These are phyloP conservation scores for Masticophis lateralis DNA, from an alignment of 2,797 vertebrate genomes.

Conservation along the genomic window DNA sequence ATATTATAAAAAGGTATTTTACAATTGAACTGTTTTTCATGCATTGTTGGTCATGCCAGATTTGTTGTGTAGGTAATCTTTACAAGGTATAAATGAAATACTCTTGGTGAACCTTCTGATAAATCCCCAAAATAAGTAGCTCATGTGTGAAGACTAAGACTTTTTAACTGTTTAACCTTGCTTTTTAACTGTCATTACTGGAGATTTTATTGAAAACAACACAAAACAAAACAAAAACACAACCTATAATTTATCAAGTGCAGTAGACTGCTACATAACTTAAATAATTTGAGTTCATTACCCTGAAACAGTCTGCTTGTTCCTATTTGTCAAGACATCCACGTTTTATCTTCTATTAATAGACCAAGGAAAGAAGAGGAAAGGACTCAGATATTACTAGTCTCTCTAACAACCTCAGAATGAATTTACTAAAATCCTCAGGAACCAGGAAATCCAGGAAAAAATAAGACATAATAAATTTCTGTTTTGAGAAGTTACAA, in stretches of 20 bases:
- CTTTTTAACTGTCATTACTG: slow-evolving; percentile 10
- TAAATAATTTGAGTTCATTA: neutral
- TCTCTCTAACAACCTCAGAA: neutral
- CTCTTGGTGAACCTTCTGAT: neutral
- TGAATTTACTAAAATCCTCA: neutral
- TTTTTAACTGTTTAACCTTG: slow-evolving; percentile 2
- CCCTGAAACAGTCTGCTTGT: neutral
- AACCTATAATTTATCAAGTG: slow-evolving; percentile 8
- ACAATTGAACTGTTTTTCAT: slow-evolving; percentile 1
- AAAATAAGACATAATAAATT: neutral
- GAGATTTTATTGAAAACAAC: neutral
- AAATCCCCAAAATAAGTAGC: neutral
- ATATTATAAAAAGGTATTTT: neutral
- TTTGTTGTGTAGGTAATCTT: slow-evolving; percentile 1
- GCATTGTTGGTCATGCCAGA: neutral
- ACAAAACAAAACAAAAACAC: slow-evolving; percentile 13
- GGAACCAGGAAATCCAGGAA: neutral
- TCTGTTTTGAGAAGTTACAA: neutral
- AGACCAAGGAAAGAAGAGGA: too few relatives aligned
- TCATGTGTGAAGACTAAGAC: slow-evolving; percentile 5
- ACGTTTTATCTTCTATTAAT: neutral
- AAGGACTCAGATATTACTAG: neutral
- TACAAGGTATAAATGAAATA: slow-evolving; percentile 1
- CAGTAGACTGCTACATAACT: neutral
- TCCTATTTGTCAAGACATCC: neutral